Percentiles rank a stretch among this genome's conserved stretches.
phyloP scores from a whole-genome alignment of 2,113 vertebrate genomes.

The Jacana jacana region DNA sequence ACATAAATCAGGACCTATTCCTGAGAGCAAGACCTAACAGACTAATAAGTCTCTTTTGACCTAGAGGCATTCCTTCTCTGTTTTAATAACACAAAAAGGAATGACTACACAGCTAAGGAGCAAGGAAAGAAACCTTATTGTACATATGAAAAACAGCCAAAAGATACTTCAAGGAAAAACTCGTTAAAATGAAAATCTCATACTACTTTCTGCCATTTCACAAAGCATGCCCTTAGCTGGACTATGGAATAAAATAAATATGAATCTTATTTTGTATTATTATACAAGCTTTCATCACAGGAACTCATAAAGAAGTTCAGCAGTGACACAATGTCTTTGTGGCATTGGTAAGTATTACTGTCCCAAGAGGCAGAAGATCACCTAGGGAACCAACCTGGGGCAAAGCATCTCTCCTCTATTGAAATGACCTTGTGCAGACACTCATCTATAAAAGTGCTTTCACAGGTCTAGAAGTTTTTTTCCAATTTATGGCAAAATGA shows the following conservation, averaged over 20 bases:
- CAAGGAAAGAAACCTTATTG: not conserved
- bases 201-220: not conserved
- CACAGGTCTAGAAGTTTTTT: not conserved
- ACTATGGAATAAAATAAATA: constrained; percentile 4
- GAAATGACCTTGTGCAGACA: not conserved
- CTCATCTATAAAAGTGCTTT: not conserved
- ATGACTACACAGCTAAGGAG: constrained; percentile 1
- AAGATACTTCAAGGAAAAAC: not conserved
- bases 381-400: not conserved
- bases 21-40: constrained; percentile 15
- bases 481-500: not conserved
- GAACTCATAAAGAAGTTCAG: not conserved
- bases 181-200: constrained; percentile 18
- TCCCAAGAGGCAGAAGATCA: not conserved
- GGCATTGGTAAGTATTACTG: not conserved
- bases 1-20: not conserved
- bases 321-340: not conserved
- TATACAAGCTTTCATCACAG: not conserved
- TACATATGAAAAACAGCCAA: not conserved
- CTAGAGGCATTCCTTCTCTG: constrained; percentile 33
- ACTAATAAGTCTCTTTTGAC: constrained; percentile 14
- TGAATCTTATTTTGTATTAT: not conserved
- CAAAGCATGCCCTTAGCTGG: not conserved
- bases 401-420: not conserved
- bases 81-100: constrained; percentile 66